These are phyloP conservation scores for Barypeithes pellucidus DNA, from an alignment of 2,888 invertebrate species.

Conservation along the genomic window DNA sequence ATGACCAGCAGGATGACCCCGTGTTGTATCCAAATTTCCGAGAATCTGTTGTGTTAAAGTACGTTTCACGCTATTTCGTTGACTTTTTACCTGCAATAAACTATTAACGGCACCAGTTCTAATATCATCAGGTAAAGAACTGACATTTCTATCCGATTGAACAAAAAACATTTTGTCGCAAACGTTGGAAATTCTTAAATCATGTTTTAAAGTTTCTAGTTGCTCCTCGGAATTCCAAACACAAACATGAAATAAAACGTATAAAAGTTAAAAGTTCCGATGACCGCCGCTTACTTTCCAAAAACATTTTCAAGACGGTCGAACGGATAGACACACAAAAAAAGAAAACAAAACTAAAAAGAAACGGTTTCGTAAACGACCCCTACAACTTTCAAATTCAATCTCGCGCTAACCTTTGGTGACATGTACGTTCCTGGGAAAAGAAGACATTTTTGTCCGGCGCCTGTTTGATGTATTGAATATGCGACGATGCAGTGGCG, in stretches of 20 bases:
- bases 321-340: constrained; percentile 36
- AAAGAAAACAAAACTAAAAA: constrained; percentile 45
- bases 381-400: constrained; percentile 53
- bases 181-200: not conserved
- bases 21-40: too few relatives aligned
- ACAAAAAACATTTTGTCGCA: not conserved
- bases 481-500: constrained; percentile 51
- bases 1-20: too few relatives aligned
- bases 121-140: too few relatives aligned
- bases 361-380: constrained; percentile 51
- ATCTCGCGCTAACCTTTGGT: constrained; percentile 46
- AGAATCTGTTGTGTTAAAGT: too few relatives aligned
- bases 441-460: constrained; percentile 56
- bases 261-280: constrained; percentile 9
- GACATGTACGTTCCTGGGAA: constrained; percentile 37
- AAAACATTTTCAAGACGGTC: constrained; percentile 42
- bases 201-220: not conserved
- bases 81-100: too few relatives aligned
- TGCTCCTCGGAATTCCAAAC: not conserved
- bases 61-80: too few relatives aligned
- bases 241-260: not conserved
- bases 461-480: constrained; percentile 63
- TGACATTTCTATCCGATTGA: too few relatives aligned
- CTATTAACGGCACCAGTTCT: too few relatives aligned
- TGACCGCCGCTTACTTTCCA: constrained; percentile 40